A percentile compares a stretch with the other conserved stretches of the same genome.
These are phyloP conservation scores for Cydia fagiglandana DNA, from an alignment of 1,140 invertebrate genomes.

Conservation along the genomic window DNA sequence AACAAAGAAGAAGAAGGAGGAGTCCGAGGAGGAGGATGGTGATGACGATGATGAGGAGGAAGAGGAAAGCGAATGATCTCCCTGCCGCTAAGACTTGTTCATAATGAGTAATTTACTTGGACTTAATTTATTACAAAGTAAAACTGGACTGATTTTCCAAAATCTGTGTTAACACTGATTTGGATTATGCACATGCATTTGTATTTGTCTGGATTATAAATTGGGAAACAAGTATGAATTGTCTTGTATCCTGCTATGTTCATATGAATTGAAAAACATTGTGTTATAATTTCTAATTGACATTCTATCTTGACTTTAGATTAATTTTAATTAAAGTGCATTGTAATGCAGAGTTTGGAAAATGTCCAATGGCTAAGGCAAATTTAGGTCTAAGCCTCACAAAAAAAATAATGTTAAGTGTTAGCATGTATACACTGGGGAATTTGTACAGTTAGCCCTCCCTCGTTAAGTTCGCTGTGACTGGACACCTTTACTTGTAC, in stretches of 20 bases:
- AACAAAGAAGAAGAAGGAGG: slow-evolving; percentile 80
- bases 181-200: slow-evolving; percentile 43
- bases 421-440: slow-evolving; percentile 77
- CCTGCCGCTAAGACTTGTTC: slow-evolving; percentile 69
- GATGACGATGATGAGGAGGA: slow-evolving; percentile 73
- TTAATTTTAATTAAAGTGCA: slow-evolving; percentile 48
- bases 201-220: slow-evolving; percentile 39
- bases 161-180: slow-evolving; percentile 62
- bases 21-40: slow-evolving; percentile 76
- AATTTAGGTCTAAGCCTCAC: slow-evolving; percentile 69
- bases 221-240: slow-evolving; percentile 40
- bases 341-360: slow-evolving; percentile 72
- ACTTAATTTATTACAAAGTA: slow-evolving; percentile 80
- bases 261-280: slow-evolving; percentile 41
- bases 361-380: slow-evolving; percentile 67
- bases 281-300: slow-evolving; percentile 20
- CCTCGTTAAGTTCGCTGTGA: slow-evolving; percentile 78
- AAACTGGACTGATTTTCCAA: slow-evolving; percentile 77
- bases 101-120: slow-evolving; percentile 80
- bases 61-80: slow-evolving; percentile 80
- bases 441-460: slow-evolving; percentile 79
- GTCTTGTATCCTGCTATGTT: slow-evolving; percentile 11
- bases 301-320: slow-evolving; percentile 40
- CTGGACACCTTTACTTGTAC: slow-evolving; percentile 71
- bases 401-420: slow-evolving; percentile 77